Base-by-base conservation (phyloP, 2,113 vertebrate species). In the Prunella himalayana region DNA sequence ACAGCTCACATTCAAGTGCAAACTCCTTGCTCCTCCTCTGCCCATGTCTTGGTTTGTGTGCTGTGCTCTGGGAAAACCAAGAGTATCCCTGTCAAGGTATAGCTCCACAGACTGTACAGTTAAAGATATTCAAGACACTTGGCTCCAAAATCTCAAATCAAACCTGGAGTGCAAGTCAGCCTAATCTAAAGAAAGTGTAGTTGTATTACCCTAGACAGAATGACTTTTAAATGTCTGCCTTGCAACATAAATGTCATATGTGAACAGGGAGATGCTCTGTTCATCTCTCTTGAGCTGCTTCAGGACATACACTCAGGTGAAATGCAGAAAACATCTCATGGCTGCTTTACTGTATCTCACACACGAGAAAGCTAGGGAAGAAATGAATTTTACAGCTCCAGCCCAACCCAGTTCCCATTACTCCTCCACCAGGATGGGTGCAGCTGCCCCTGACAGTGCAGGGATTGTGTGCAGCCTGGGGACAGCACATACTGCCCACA, bases 351-450 rank as follows among this genome's bases (percentile, higher is more conserved):
- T 25, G 9, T 8, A 19, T 16, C 35, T 91, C 45, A 47, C 22
- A 45, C 11, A 50, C 72, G 25, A 68, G 44, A 49, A 56, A 93
- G 2, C 13, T 11, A 21, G 41, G 11, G n/a, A 72, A 95, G 22
- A 27, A 57, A n/a, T 24, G 7, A 71, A 39, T 7, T 6, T 17
- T 42, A 6, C 28, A 76, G 15, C 10, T 4, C 15, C 47, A 65
- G 51, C 17, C 81, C 77, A 64, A 66, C 23, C 1, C n/a, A 53
- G 10, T 12, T 75, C 25, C 30, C 8, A 5, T 24, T 47, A 23
- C 30, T 68, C 15, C 53, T 56, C 20, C 0, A 0, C 13, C 42
- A 70, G 63, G 65, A n/a, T 10, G 1, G 2, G 37, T 53, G 30
- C 42, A 72, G 66, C 20, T 87, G 53, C 17, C 61, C 0, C 7